These are phyloP conservation scores for Apogon hyalosoma DNA, from an alignment of 2,797 vertebrate genomes.

Conservation along the genomic window DNA sequence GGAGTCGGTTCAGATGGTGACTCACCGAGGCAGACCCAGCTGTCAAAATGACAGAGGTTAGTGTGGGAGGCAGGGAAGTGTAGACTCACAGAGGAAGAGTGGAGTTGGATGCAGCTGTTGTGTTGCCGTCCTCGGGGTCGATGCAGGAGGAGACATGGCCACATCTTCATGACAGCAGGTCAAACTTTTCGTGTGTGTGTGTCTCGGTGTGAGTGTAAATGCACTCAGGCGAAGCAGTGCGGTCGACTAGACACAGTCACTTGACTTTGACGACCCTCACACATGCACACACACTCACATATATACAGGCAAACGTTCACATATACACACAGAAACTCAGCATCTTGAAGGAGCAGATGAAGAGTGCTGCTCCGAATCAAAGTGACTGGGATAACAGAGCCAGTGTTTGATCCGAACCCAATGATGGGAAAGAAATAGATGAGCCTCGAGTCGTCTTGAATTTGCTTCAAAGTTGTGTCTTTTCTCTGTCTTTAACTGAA, in stretches of 20 bases:
- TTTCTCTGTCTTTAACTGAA: not conserved
- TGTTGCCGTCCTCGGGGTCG: slow-evolving; percentile 48
- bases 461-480: not conserved
- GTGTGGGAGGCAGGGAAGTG: slow-evolving; percentile 1
- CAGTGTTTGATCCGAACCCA: slow-evolving; percentile 5
- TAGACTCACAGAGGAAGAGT: slow-evolving; percentile 10
- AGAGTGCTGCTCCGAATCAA: slow-evolving; percentile 32
- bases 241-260: slow-evolving; percentile 48
- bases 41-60: not conserved
- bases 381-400: slow-evolving; percentile 29
- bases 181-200: slow-evolving; percentile 24
- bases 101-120: slow-evolving; percentile 43
- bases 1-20: too few species aligned
- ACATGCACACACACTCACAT: not conserved
- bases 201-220: slow-evolving; percentile 6
- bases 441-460: not conserved
- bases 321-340: not conserved
- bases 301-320: not conserved
- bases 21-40: not conserved
- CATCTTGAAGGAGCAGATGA: slow-evolving; percentile 31
- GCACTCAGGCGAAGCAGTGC: slow-evolving; percentile 30
- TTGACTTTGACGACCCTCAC: slow-evolving; percentile 48
- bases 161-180: slow-evolving; percentile 59
- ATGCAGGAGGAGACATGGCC: slow-evolving; percentile 33
- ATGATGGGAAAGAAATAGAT: slow-evolving; percentile 1